Conservation (phyloP, 2,113 vertebrate genomes). For the Lethenteron reissneri region DNA sequence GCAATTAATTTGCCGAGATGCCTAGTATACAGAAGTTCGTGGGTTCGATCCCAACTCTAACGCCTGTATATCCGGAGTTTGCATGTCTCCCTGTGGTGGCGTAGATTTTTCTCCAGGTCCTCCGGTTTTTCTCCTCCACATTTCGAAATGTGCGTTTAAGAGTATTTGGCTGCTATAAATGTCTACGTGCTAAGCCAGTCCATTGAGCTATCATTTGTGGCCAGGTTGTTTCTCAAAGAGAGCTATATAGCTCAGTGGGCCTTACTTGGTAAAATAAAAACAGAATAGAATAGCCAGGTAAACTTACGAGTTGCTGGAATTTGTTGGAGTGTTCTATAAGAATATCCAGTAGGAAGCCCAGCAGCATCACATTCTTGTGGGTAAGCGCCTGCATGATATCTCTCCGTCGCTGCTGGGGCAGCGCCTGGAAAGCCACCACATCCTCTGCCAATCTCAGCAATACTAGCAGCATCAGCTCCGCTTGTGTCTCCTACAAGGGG, state of each 20-base stretch:
- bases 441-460: constrained; percentile 77
- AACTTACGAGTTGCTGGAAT: constrained; percentile 22
- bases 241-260: background rate
- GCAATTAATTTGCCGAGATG: no score
- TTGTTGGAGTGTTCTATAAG: constrained; percentile 55
- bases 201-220: no score
- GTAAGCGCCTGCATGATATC: constrained; percentile 92
- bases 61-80: no score
- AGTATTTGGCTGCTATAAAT: no score
- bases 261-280: background rate
- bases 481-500: constrained; percentile 53
- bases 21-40: no score
- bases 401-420: constrained; percentile 61
- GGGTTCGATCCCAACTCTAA: no score
- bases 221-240: background rate
- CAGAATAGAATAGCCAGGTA: background rate
- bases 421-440: constrained; percentile 79
- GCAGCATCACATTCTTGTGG: constrained; percentile 79
- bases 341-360: constrained; percentile 57
- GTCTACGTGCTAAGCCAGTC: no score
- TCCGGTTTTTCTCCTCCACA: no score
- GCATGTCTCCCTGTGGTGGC: no score
- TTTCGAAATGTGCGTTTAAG: no score
- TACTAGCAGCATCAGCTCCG: constrained; percentile 89
- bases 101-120: no score